Evolutionary conservation across 2,888 invertebrate genomes (phyloP), one percentile per base, ranked within the genome.

Genomic region (Alsophila aescularia): DNA sequence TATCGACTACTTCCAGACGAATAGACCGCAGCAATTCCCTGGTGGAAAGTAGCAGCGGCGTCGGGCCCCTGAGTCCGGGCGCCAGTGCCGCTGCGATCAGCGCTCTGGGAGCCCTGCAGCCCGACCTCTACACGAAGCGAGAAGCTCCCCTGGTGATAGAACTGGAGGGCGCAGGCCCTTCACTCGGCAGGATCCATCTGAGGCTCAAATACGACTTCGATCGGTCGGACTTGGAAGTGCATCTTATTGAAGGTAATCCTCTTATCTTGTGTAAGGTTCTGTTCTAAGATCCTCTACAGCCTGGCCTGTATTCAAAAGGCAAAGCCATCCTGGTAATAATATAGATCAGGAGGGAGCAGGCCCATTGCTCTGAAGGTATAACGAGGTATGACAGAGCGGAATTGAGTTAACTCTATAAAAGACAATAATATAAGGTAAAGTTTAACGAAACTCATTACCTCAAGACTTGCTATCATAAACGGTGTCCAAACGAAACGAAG

Each of bases 191-290:
- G 58, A 93, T 98, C 62, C 98, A 98, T 77, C 93, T 97, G 67
- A 93, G 97, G 49, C 91, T 98, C 52, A 96, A 96, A 73, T 98
- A 98, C 76, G 98, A 98, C 87, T 97, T 97, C 75, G 96, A 97
- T 81, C 93, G 96, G 62, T 97, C 97, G 12, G 98, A 98, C 83
- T 92, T 98, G 66, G 95, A 97, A 65, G 96, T 97, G n/a, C 97
- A 98, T 87, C 92, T 98, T 65, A 97, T 98, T 84, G 97, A 98
- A 94, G 96, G 96, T 96, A 69, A 8, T 3, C 10, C 0, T 32
- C 12, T 32, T n/a, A 31, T 29, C 14, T 14, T 37, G 7, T 0
- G n/a, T 32, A 13, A 4, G 13, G 13, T 24, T 24, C 24, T 5
- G 24, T 24, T 24, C 24, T 6, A 1, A 5, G 1, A 24, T 24